A percentile compares a stretch with the other conserved stretches of the same genome.
phyloP scores from a whole-genome alignment of 2,113 vertebrate species.

The Platichthys stellatus region DNA sequence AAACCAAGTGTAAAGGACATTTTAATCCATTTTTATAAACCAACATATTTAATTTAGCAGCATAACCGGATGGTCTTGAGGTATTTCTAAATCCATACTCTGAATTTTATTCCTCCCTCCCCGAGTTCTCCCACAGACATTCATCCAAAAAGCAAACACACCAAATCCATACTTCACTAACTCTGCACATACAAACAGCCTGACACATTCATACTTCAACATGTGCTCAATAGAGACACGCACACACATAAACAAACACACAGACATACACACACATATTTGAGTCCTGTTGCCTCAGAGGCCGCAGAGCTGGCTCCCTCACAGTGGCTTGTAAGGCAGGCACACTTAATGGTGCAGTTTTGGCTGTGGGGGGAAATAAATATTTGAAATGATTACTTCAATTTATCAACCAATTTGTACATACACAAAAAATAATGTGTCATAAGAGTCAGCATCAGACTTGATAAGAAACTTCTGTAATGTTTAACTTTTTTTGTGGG shows the following conservation, averaged over 20 bases:
- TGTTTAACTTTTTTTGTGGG: too few relatives aligned
- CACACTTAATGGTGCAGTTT: conserved; percentile 86
- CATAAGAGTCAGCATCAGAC: neutral
- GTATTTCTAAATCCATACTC: conserved; percentile 83
- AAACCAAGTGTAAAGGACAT: conserved; percentile 75
- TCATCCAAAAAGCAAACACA: conserved; percentile 28
- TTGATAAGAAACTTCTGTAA: neutral
- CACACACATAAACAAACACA: neutral
- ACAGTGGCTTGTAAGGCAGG: conserved; percentile 81
- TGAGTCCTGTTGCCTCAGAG: conserved; percentile 67
- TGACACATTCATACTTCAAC: conserved; percentile 33
- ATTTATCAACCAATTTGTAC: neutral
- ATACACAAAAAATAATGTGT: neutral
- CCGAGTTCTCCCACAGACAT: conserved; percentile 44
- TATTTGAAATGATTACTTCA: conserved; percentile 23
- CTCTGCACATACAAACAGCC: conserved; percentile 46
- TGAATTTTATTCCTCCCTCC: conserved; percentile 62
- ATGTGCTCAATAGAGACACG: conserved; percentile 3
- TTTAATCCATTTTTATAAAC: conserved; percentile 82
- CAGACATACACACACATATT: conserved; percentile 6
- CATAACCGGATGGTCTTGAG: conserved; percentile 85
- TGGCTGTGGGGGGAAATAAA: conserved; percentile 77
- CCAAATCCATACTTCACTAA: conserved; percentile 41
- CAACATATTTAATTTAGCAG: conserved; percentile 84
- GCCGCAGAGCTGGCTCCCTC: conserved; percentile 68